Conservation (phyloP, 1,140 invertebrate species). For the Leptestheria dahalacensis region DNA sequence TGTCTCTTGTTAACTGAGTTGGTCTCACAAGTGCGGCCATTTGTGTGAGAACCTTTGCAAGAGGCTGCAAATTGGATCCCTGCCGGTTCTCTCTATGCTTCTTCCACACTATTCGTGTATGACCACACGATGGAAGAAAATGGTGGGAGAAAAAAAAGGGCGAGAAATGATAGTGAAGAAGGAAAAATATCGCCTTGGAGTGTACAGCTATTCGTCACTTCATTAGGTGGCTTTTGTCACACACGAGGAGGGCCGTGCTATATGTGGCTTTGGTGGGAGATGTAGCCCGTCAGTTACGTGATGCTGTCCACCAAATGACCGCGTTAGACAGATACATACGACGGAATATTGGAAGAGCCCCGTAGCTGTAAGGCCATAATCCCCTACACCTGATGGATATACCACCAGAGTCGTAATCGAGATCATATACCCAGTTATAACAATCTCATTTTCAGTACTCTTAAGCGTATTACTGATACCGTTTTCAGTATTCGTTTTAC, state of each 20-base stretch:
- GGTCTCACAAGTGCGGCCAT: background rate
- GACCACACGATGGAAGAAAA: background rate
- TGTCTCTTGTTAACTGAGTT: background rate
- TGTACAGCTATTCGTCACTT: background rate
- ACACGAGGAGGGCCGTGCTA: background rate
- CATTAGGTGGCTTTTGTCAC: background rate
- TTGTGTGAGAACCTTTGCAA: background rate
- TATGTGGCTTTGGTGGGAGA: background rate
- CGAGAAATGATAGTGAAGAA: background rate
- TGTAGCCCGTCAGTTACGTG: background rate
- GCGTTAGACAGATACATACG: too few relatives aligned
- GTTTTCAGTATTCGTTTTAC: too few relatives aligned
- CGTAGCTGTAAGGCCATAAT: too few relatives aligned
- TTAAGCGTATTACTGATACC: too few relatives aligned
- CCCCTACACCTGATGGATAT: too few relatives aligned
- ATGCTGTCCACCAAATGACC: background rate
- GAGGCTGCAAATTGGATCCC: background rate
- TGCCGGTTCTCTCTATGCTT: background rate
- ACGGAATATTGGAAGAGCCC: too few relatives aligned
- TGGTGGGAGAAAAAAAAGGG: too few relatives aligned
- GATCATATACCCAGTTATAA: too few relatives aligned
- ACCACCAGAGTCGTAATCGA: too few relatives aligned
- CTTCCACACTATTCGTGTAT: background rate
- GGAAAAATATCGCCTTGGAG: background rate
- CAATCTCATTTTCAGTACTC: too few relatives aligned